phyloP scores from a whole-genome alignment of 2,888 invertebrate species.

The Eupithecia subumbrata region DNA sequence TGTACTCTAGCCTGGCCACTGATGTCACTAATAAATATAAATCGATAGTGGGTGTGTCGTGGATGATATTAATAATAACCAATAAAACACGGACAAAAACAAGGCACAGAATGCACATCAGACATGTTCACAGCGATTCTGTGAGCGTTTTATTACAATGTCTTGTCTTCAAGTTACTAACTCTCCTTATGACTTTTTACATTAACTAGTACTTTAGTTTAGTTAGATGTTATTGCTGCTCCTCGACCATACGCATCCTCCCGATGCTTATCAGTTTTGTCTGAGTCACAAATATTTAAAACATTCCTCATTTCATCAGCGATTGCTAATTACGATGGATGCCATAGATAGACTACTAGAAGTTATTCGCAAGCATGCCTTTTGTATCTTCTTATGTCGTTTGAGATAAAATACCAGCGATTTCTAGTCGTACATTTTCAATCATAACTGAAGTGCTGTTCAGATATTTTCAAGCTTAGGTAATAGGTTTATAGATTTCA shows the following conservation, averaged over 20 bases:
- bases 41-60: conserved; percentile 46
- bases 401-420: neutral
- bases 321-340: conserved; percentile 9
- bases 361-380: conserved; percentile 4
- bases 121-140: conserved; percentile 8
- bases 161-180: neutral
- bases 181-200: neutral
- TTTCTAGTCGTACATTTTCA: conserved; percentile 2
- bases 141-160: neutral
- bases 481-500: neutral
- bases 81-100: conserved; percentile 39
- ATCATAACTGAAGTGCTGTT: conserved; percentile 1
- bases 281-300: conserved; percentile 8
- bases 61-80: conserved; percentile 38
- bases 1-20: conserved; percentile 33
- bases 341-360: neutral
- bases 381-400: neutral
- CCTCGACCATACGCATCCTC: neutral
- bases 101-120: conserved; percentile 30
- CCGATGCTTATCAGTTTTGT: conserved; percentile 9
- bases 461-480: neutral
- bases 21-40: conserved; percentile 50
- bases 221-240: neutral
- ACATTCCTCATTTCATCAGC: neutral
- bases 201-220: neutral